Conservation (phyloP, 2,797 vertebrate species). For the Aldrovandia affinis region DNA sequence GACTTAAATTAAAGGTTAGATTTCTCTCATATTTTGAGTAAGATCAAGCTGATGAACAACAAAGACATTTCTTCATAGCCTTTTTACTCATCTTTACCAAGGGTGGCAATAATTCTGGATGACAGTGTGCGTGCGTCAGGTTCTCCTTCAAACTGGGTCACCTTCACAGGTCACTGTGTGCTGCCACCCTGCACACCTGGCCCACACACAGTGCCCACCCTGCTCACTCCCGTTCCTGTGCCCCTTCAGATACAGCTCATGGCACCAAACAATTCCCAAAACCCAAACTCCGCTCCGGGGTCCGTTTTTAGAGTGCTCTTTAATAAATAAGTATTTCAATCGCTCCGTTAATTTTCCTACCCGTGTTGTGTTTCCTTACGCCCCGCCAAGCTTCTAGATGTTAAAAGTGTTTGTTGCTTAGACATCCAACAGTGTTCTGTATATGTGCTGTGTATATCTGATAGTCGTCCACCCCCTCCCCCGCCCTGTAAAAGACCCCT, state of each 20-base stretch:
- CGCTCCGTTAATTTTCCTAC: conserved; percentile 45
- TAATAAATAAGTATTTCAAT: not conserved
- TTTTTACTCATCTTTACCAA: too few relatives aligned
- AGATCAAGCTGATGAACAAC: too few relatives aligned
- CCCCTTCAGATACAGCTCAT: too few relatives aligned
- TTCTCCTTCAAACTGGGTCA: not conserved
- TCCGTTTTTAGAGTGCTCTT: not conserved
- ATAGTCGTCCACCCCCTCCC: not conserved
- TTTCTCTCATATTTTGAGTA: too few relatives aligned
- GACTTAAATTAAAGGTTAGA: too few relatives aligned
- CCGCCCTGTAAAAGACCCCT: not conserved
- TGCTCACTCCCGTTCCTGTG: not conserved
- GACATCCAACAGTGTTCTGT: conserved; percentile 26
- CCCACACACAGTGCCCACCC: not conserved
- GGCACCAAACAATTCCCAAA: too few relatives aligned
- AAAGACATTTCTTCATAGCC: too few relatives aligned
- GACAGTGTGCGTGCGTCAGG: not conserved
- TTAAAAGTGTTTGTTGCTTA: conserved; percentile 41
- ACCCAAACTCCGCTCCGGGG: too few relatives aligned
- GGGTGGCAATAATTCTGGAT: too few relatives aligned
- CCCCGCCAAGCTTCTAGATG: conserved; percentile 10
- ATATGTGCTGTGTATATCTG: conserved; percentile 37
- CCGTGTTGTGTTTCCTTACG: conserved; percentile 60
- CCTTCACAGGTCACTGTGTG: not conserved
- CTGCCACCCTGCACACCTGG: not conserved